Evolutionary conservation across 2,797 vertebrate species (phyloP), one percentile per base, ranked within the genome.

Genomic region (Halcyon smyrnensis): DNA sequence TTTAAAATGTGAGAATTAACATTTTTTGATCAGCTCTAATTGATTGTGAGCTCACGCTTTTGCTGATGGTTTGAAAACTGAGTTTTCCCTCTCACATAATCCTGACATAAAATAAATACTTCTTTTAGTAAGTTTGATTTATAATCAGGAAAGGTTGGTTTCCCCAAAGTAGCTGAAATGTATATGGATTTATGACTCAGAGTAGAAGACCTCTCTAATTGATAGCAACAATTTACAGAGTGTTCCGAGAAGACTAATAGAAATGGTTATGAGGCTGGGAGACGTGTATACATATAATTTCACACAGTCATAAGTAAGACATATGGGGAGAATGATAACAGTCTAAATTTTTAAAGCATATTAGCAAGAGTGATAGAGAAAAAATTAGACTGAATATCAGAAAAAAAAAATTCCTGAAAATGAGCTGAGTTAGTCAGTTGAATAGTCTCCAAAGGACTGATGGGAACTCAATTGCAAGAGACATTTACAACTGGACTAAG

Each of bases 191-290:
- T 96, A 96, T 90, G 95, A 90, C 75, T 83, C 67, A 68, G 93
- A 95, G 85, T 70, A 96, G 77, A 90, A 94, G 95, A 95, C 89
- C 96, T 90, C 87, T 94, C 59, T 94, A 95, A 95, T 91, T 90
- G 94, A 94, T 94, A 95, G 94, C 91, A 93, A 96, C 94, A 96
- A 96, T 94, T 96, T 97, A 96, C 95, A 91, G 83, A 70, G 83
- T 89, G 70, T 96, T 96, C 95, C 96, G 96, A 96, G 96, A 96
- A 96, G 94, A 95, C 95, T 95, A 95, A 95, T 96, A 97, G 93
- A 95, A 96, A 95, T 62, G 90, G 83, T 97, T 97, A 96, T 90
- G 89, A 94, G 93, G 85, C 77, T 95, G 88, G 91, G 94, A 95
- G 96, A 95, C 83, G 73, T 94, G 91, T 96, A 94, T 94, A 96